Evolutionary conservation across 2,888 invertebrate species (phyloP).

Genomic region (Leptopilina drosophilae): DNA sequence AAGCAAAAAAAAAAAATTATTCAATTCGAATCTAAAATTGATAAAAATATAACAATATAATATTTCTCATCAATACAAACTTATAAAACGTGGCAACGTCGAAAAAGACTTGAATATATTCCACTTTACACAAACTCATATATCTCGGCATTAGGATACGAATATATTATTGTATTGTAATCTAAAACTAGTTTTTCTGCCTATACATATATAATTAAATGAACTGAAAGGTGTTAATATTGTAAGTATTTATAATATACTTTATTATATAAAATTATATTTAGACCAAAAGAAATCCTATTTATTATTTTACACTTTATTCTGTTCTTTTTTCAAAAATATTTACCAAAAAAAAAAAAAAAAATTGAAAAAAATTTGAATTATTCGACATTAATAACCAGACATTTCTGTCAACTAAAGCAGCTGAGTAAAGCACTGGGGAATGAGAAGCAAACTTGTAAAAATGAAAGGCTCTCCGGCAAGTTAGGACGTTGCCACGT

Average conservation of each 20-base stretch:
- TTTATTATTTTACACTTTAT: not conserved
- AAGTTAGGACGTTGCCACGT: constrained; percentile 3
- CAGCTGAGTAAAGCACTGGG: not conserved
- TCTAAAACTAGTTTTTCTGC: constrained; percentile 14
- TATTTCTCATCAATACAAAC: too few species aligned
- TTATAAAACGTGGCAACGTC: constrained; percentile 6
- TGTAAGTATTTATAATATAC: not conserved
- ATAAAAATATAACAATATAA: too few species aligned
- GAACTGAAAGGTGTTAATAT: constrained; percentile 5
- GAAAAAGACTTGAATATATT: constrained; percentile 2
- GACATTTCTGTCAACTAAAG: constrained; percentile 6
- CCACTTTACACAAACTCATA: not conserved
- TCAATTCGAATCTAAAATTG: too few species aligned
- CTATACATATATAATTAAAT: not conserved
- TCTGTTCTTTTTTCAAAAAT: not conserved
- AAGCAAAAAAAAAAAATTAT: too few species aligned
- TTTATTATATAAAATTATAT: not conserved
- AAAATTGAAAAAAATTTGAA: not conserved
- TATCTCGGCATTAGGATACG: not conserved
- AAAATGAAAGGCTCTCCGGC: constrained; percentile 4
- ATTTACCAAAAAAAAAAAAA: not conserved
- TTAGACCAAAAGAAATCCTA: not conserved
- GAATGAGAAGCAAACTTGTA: constrained; percentile 3
- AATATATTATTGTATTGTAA: constrained; percentile 11
- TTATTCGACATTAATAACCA: constrained; percentile 5